Evolutionary conservation across 1,140 invertebrate species (phyloP), one percentile per base, ranked within the genome.

Genomic region (Rhagoletis zephyria): DNA sequence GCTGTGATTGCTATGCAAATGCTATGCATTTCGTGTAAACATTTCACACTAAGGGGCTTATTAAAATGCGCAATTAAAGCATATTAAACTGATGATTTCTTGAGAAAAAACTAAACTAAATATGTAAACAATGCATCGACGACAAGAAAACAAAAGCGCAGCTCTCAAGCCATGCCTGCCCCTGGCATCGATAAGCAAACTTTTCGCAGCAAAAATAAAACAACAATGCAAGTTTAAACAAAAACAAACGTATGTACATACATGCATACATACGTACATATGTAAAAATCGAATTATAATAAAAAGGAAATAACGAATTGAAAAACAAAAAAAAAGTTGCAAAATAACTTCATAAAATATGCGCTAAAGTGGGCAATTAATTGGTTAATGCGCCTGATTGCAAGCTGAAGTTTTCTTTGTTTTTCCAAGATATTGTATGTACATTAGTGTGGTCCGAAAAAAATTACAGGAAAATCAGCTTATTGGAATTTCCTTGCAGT

Each of bases 111-210:
- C 5, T 4, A 16, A 19, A 81, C 19, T 81, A n/a, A 51, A 6
- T 81, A 4, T 81, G 30, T 30, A 56, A 81, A 81, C 74, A 81
- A 81, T 56, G 45, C 19, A 56, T 30, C 51, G n/a, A n/a, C n/a
- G 7, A 81, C 4, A 42, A 45, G 19, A 81, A 81, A 81, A 81
- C 48, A 81, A 56, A 81, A 81, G 48, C n/a, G 74, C 51, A 81
- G 5, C 45, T 48, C 14, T 6, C 45, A 74, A 48, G 70, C 45
- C 16, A 48, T 48, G 4, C 4, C 1, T 81, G 74, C 16, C 74
- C 74, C 74, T 81, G 74, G 74, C 74, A 81, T 42, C 45, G 74
- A 81, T 81, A 19, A 56, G 10, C 51, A 56, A 81, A 12, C 67
- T 16, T 51, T 51, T 6, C 5, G 14, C 45, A 77, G 7, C 40